These are phyloP conservation scores for Margaritifera margaritifera DNA, from an alignment of 2,888 invertebrate species.

Conservation along the genomic window DNA sequence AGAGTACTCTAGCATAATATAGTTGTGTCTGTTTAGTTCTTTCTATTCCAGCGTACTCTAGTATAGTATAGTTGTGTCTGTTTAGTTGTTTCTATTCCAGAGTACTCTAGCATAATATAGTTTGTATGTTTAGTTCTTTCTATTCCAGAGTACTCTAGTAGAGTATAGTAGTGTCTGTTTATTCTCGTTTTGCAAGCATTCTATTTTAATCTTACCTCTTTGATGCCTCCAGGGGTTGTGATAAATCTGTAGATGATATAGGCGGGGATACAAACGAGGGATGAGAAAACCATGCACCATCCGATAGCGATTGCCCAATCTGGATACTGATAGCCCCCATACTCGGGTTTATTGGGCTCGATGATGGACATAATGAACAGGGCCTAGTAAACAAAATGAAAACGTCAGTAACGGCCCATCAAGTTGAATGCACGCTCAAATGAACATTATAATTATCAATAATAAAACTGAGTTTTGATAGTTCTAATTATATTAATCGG, in stretches of 20 bases:
- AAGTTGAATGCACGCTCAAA: too few species aligned
- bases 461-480: too few species aligned
- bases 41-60: too few species aligned
- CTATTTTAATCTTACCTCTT: slow-evolving; percentile 47
- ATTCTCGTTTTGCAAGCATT: neutral
- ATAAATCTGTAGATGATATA: slow-evolving; percentile 70
- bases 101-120: neutral
- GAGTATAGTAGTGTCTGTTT: neutral
- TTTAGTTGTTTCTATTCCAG: too few species aligned
- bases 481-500: too few species aligned
- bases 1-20: neutral
- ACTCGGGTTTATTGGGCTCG: slow-evolving; percentile 43
- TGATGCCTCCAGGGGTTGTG: slow-evolving; percentile 52
- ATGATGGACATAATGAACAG: slow-evolving; percentile 65
- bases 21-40: neutral
- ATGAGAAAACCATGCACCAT: slow-evolving; percentile 69
- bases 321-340: slow-evolving; percentile 61
- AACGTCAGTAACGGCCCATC: neutral
- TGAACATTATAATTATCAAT: too few species aligned
- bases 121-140: too few species aligned
- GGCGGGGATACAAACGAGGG: slow-evolving; percentile 62
- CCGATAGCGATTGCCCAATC: slow-evolving; percentile 64
- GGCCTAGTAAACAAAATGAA: slow-evolving; percentile 39
- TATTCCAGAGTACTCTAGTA: neutral
- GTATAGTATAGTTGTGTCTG: neutral